Base-by-base conservation (phyloP, 2,888 invertebrate species). In the Agrochola lota region DNA sequence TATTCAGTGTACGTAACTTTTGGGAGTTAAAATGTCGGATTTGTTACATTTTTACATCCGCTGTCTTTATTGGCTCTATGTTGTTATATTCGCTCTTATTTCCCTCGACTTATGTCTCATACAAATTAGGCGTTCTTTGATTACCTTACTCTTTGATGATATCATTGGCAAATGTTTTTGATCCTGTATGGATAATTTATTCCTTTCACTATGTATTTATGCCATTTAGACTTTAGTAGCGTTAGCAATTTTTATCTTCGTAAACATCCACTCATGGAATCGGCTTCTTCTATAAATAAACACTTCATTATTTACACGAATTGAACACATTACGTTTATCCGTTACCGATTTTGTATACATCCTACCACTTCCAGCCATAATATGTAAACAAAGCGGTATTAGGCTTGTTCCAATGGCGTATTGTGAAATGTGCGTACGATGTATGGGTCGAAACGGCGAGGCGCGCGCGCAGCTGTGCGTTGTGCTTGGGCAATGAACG, bases 391-490 rank as follows among this genome's bases (percentile, higher is more conserved):
- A 64, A 78, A 74, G 63, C 67, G 71, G 67, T 67, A 64, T 77
- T 78, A 73, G 73, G 72, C 80, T 78, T 62, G 69, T 77, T 85
- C 76, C 67, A 78, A 73, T 80, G 76, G 77, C 30, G 64, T 78
- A 84, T 90, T 91, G 85, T 87, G 90, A 87, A 90, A 89, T 82
- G 30, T 73, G 62, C 86, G 84, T 86, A 82, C 87, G 80, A 83
- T 79, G 85, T 79, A 81, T 78, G 70, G 67, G 23, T 62, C n/a
- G 72, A 15, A 52, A 30, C 81, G 71, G 77, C 52, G 9, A 23
- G 52, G 17, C 84, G 78, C 78, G 84, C 85, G 86, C 87, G 88
- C 92, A 92, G 91, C 91, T 91, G 91, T 86, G 81, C 77, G 74
- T 88, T 86, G 76, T 49, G 86, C 85, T 89, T 88, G 78, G 62